Evolutionary conservation across 2,113 vertebrate species (phyloP).

Genomic region (Grammomys surdaster): DNA sequence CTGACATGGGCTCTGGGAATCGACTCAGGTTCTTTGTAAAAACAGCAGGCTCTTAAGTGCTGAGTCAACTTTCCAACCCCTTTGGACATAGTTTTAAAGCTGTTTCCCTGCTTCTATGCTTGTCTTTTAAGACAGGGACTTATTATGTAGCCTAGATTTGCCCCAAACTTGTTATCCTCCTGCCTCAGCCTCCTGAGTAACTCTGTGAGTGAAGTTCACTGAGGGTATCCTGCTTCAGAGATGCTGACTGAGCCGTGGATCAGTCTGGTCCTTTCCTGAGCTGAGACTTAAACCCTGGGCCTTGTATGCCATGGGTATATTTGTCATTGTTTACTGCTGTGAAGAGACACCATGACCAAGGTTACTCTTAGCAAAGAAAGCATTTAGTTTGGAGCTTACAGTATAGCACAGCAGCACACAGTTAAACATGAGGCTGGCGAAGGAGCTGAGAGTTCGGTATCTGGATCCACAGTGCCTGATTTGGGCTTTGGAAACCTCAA

Average conservation of each 20-base stretch:
- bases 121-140: background rate
- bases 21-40: background rate
- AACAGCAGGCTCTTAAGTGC: background rate
- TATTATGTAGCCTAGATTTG: background rate
- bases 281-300: background rate
- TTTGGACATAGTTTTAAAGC: slow-evolving; percentile 26
- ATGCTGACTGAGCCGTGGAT: slow-evolving; percentile 13
- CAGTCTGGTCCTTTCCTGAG: slow-evolving; percentile 2
- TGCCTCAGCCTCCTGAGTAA: background rate
- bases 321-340: background rate
- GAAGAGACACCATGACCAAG: background rate
- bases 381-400: background rate
- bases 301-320: background rate
- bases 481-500: background rate
- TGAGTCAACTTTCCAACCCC: background rate
- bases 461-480: background rate
- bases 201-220: background rate
- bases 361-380: background rate
- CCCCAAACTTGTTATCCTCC: background rate
- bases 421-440: background rate
- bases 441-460: background rate
- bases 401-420: background rate
- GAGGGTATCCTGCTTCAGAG: background rate
- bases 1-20: background rate
- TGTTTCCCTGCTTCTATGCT: slow-evolving; percentile 14